Base-by-base conservation (phyloP, 2,797 vertebrate genomes). In the Aulostomus chinensis region DNA sequence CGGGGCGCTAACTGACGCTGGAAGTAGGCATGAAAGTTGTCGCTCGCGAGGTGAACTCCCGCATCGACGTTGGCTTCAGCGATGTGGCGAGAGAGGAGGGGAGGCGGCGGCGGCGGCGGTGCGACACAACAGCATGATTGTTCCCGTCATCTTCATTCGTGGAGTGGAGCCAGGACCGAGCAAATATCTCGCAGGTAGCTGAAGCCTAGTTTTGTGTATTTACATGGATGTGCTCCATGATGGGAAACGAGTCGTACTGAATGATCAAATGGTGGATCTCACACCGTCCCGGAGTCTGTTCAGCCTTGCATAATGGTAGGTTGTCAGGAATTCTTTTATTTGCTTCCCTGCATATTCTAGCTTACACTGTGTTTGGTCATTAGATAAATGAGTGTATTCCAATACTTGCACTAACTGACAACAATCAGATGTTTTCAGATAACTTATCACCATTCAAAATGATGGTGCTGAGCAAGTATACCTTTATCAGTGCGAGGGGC, bases 61-160 rank as follows among this genome's bases (percentile, higher is more conserved):
- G 79, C 36, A 25, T 42, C 24, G 58, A 48, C 39, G 59, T 65
- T 66, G 74, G 57, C 55, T 59, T 17, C 63, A 61, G 65, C 81
- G 82, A 87, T 88, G 82, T 90, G 88, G 86, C 78, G 76, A 43
- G 24, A 69, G 64, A 58, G 69, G 71, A 73, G 76, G 67, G 52
- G 61, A 51, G 54, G 33, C 21, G 25, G 57, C 28, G 56, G 32
- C 40, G 59, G n/a, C n/a, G n/a, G n/a, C n/a, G n/a, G n/a, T n/a
- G n/a, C n/a, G n/a, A 9, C 31, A 90, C 89, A 91, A 84, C 74
- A 81, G 79, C 76, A 54, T 69, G 73, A 87, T 86, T 92, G 88
- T 90, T 85, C 75, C 38, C 56, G 41, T 55, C 58, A 63, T 34
- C 49, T 50, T 43, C 68, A 58, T 33, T 53, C 65, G 61, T 46